phyloP scores from a whole-genome alignment of 2,888 invertebrate genomes.

The Torymus texanus region DNA sequence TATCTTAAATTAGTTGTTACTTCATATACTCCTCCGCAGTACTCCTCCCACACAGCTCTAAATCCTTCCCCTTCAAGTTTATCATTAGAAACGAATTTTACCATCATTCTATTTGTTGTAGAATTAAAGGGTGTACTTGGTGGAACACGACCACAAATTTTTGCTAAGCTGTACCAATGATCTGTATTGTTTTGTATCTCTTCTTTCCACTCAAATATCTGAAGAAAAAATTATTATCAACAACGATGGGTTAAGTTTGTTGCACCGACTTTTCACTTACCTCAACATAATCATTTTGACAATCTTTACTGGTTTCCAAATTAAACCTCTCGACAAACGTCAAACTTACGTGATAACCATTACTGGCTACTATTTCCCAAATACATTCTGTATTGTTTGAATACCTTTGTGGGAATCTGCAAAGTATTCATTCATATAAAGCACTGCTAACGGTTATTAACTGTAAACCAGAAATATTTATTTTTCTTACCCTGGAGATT shows the following conservation, averaged over 20 bases:
- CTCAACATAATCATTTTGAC: slow-evolving; percentile 85
- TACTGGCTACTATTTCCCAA: slow-evolving; percentile 83
- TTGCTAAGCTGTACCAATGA: slow-evolving; percentile 77
- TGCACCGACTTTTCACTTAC: slow-evolving; percentile 68
- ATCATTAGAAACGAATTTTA: slow-evolving; percentile 84
- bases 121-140: slow-evolving; percentile 78
- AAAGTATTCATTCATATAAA: slow-evolving; percentile 6
- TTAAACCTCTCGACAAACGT: slow-evolving; percentile 84
- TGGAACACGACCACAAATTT: slow-evolving; percentile 82
- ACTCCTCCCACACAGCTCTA: slow-evolving; percentile 79
- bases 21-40: slow-evolving; percentile 84
- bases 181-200: slow-evolving; percentile 28
- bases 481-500: slow-evolving; percentile 67
- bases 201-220: slow-evolving; percentile 79
- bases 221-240: slow-evolving; percentile 34
- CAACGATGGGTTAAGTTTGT: not conserved
- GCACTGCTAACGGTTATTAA: too few relatives aligned
- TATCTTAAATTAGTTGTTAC: slow-evolving; percentile 76
- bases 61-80: slow-evolving; percentile 85
- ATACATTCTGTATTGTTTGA: slow-evolving; percentile 86
- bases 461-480: not conserved
- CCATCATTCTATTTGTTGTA: slow-evolving; percentile 80
- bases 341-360: slow-evolving; percentile 83
- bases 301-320: slow-evolving; percentile 82
- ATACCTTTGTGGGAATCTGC: slow-evolving; percentile 81